These are phyloP conservation scores for Siphamia tubifer DNA, from an alignment of 2,113 vertebrate species.

Conservation along the genomic window DNA sequence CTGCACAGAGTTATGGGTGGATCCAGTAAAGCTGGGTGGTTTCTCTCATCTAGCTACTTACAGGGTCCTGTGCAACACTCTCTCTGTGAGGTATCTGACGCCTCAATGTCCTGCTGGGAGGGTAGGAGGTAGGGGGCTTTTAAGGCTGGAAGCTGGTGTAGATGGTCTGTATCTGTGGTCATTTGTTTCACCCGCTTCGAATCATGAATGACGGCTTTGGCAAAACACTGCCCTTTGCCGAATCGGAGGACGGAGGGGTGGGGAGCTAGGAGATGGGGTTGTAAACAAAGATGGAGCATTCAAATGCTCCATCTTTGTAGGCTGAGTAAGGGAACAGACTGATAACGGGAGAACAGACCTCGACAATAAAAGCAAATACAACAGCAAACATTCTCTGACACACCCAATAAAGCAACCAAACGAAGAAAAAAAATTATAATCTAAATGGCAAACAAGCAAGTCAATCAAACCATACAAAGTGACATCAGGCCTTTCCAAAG, in stretches of 20 bases:
- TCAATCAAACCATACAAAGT: conserved; percentile 78
- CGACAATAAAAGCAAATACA: conserved; percentile 64
- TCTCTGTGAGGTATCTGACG: conserved; percentile 55
- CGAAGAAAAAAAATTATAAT: conserved; percentile 16
- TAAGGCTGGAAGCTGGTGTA: conserved; percentile 84
- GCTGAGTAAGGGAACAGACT: conserved; percentile 50
- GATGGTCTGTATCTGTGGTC: conserved; percentile 56
- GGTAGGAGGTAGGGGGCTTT: conserved; percentile 72
- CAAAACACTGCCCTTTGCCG: conserved; percentile 54
- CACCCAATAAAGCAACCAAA: conserved; percentile 53
- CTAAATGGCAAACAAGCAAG: conserved; percentile 63
- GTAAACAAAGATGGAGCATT: conserved; percentile 46
- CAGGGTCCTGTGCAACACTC: conserved; percentile 55
- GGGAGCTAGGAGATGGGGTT: conserved; percentile 18
- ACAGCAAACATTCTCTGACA: conserved; percentile 70
- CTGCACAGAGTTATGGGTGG: conserved; percentile 36
- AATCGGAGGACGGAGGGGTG: conserved; percentile 24
- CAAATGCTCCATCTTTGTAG: conserved; percentile 37
- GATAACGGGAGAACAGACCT: conserved; percentile 64
- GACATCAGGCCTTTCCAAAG: conserved; percentile 81
- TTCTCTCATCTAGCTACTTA: conserved; percentile 19
- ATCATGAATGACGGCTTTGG: conserved; percentile 66
- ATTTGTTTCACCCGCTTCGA: conserved; percentile 57
- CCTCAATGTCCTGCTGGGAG: conserved; percentile 57
- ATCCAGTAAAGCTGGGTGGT: conserved; percentile 44